A percentile compares a stretch with the other conserved stretches of the same genome.
Evolutionary conservation across 2,888 invertebrate genomes (phyloP).

Genomic region (Papilio gigon): DNA sequence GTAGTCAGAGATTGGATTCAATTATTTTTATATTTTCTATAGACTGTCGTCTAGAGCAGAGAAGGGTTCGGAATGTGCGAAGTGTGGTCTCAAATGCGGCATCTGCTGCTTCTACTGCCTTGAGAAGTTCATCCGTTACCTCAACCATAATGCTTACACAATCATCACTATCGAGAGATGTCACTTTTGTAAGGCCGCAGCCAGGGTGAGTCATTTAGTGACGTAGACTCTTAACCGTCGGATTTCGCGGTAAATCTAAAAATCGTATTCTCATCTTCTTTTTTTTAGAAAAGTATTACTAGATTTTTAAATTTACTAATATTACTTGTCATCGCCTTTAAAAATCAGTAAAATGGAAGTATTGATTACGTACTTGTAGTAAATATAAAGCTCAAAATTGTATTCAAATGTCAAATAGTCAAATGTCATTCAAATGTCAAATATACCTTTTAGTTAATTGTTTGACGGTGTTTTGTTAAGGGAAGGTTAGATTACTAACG

Average conservation of each 20-base stretch:
- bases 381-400: too few species aligned
- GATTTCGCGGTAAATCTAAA: too few species aligned
- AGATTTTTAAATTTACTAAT: too few species aligned
- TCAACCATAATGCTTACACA: constrained; percentile 97
- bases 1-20: too few species aligned
- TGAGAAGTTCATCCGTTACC: constrained; percentile 94
- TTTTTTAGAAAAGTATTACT: too few species aligned
- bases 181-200: constrained; percentile 94
- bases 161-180: constrained; percentile 96
- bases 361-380: too few species aligned
- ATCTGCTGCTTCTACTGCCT: constrained; percentile 95
- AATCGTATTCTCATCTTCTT: too few species aligned
- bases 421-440: neutral
- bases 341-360: too few species aligned
- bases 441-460: neutral
- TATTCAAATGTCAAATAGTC: neutral
- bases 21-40: constrained; percentile 17
- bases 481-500: constrained; percentile 6
- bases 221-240: constrained; percentile 9
- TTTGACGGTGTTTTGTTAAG: neutral
- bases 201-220: constrained; percentile 84
- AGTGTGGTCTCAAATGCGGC: constrained; percentile 90
- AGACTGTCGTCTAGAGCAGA: constrained; percentile 87
- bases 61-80: constrained; percentile 88
- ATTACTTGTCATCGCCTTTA: too few species aligned